These are phyloP conservation scores for Nemopilema nomurai DNA, from an alignment of 30 jellyfish, hydroid and myxozoan genomes.

Conservation along the genomic window DNA sequence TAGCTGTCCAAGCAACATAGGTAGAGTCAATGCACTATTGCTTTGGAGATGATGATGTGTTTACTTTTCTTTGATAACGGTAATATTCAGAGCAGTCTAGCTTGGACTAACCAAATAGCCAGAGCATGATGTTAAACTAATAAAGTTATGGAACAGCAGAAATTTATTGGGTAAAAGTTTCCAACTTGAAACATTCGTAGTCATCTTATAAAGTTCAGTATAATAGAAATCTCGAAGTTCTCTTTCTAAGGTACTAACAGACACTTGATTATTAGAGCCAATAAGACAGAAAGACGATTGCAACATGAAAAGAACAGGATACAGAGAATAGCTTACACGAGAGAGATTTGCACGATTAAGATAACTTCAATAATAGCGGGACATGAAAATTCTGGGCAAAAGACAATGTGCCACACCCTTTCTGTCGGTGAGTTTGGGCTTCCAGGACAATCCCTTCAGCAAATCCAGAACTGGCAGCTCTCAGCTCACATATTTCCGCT, in stretches of 20 bases:
- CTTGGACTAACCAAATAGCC: too few species aligned
- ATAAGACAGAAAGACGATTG: not conserved
- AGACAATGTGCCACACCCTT: slow-evolving; percentile 62
- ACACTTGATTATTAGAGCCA: not conserved
- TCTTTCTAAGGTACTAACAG: not conserved
- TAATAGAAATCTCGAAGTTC: not conserved
- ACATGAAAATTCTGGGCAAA: too few species aligned
- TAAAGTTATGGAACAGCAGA: too few species aligned
- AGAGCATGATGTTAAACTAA: too few species aligned
- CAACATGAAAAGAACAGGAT: not conserved
- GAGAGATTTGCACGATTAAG: not conserved
- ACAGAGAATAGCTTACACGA: not conserved
- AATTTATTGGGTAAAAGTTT: too few species aligned
- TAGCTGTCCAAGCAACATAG: not conserved
- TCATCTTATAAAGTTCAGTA: too few species aligned
- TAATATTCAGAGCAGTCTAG: too few species aligned
- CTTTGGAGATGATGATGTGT: not conserved
- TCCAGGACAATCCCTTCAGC: slow-evolving; percentile 86
- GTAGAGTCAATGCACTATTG: not conserved
- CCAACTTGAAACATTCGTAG: too few species aligned
- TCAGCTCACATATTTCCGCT: slow-evolving; percentile 68
- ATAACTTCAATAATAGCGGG: not conserved
- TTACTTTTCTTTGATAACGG: too few species aligned
- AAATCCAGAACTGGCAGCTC: slow-evolving; percentile 52
- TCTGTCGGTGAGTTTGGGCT: slow-evolving; percentile 81